phyloP scores from a whole-genome alignment of 2,888 invertebrate genomes.

The Ophion costatus region DNA sequence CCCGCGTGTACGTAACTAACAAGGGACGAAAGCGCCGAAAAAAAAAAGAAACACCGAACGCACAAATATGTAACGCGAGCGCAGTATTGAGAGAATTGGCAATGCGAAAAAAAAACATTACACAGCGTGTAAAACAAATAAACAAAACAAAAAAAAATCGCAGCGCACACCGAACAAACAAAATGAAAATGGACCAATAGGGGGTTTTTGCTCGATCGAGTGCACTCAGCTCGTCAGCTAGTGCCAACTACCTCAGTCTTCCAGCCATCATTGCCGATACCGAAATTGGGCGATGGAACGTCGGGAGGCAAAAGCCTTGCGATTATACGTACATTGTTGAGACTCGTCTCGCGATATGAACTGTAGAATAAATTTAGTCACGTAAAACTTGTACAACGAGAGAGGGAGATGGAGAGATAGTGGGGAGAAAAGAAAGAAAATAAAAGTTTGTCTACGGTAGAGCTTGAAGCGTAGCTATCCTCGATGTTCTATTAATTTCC shows the following conservation, averaged over 20 bases:
- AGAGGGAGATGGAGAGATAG: not conserved
- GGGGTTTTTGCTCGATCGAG: slow-evolving; percentile 58
- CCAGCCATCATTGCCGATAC: slow-evolving; percentile 49
- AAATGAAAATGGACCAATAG: slow-evolving; percentile 58
- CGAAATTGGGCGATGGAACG: slow-evolving; percentile 37
- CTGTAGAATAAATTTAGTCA: slow-evolving; percentile 56
- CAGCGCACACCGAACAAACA: not conserved
- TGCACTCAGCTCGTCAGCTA: slow-evolving; percentile 60
- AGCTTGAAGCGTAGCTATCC: not conserved
- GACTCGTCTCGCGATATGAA: slow-evolving; percentile 39
- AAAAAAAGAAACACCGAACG: slow-evolving; percentile 23
- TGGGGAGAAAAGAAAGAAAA: slow-evolving; percentile 8
- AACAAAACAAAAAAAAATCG: slow-evolving; percentile 8
- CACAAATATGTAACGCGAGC: slow-evolving; percentile 40
- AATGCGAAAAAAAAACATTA: slow-evolving; percentile 11
- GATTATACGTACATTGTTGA: slow-evolving; percentile 18
- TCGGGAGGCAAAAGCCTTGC: slow-evolving; percentile 28
- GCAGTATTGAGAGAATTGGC: slow-evolving; percentile 42
- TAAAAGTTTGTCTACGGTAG: slow-evolving; percentile 8
- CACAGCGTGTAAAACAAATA: slow-evolving; percentile 17
- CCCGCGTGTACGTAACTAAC: slow-evolving; percentile 51
- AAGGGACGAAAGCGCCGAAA: slow-evolving; percentile 34
- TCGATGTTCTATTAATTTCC: not conserved
- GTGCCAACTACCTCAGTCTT: slow-evolving; percentile 66
- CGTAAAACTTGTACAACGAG: slow-evolving; percentile 56